Evolutionary conservation across 2,888 invertebrate species (phyloP).

Genomic region (Platycheirus rosarum): DNA sequence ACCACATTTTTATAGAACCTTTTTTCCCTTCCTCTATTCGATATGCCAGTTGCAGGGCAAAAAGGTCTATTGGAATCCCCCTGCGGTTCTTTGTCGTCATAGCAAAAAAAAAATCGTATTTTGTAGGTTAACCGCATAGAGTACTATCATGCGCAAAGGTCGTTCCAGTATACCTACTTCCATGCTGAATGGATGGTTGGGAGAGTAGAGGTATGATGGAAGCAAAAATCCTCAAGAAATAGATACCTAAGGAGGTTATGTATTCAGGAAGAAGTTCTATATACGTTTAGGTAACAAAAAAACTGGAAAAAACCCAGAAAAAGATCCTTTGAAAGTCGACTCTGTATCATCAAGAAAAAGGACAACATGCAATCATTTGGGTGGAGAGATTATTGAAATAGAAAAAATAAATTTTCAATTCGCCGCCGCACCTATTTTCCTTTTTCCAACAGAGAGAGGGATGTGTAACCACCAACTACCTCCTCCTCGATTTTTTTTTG

Average conservation of each 20-base stretch:
- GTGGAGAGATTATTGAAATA: no score
- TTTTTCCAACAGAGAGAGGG: conserved; percentile 2
- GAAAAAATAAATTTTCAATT: conserved; percentile 43
- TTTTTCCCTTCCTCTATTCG: conserved; percentile 3
- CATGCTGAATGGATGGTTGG: neutral
- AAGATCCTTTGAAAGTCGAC: conserved; percentile 8
- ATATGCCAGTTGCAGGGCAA: neutral
- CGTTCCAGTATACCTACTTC: conserved; percentile 45
- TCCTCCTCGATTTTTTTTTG: neutral
- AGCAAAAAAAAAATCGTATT: conserved; percentile 7
- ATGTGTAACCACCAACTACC: conserved; percentile 10
- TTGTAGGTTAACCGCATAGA: conserved; percentile 66
- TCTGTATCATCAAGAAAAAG: conserved; percentile 2
- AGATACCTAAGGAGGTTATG: conserved; percentile 12
- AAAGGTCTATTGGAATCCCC: conserved; percentile 40
- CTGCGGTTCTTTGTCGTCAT: conserved; percentile 45
- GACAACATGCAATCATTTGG: conserved; percentile 64
- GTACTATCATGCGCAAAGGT: conserved; percentile 66
- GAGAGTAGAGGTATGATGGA: conserved; percentile 6
- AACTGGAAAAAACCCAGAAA: conserved; percentile 13
- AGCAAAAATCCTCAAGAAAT: conserved; percentile 29
- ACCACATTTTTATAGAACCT: neutral
- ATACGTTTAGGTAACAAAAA: neutral
- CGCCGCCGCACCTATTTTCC: conserved; percentile 65
- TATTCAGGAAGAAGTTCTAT: neutral